These are phyloP conservation scores for Brevimyrus niger DNA, from an alignment of 2,113 vertebrate genomes.

Conservation along the genomic window DNA sequence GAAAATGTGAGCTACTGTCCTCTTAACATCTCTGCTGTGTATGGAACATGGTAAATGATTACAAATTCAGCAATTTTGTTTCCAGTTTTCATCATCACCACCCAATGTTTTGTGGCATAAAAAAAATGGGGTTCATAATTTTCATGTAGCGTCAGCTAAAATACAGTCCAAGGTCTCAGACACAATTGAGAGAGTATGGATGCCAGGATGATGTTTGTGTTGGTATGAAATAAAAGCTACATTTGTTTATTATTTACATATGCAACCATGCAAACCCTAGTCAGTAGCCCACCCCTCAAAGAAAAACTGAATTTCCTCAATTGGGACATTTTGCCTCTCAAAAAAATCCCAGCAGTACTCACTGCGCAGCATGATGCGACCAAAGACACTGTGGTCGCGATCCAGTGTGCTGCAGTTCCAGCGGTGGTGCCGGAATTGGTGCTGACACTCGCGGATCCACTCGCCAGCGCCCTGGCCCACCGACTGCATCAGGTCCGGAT, in stretches of 20 bases:
- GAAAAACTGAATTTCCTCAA: background rate
- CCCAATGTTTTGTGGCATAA: background rate
- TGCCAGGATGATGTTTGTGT: background rate
- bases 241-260: background rate
- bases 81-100: background rate
- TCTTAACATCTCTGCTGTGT: background rate
- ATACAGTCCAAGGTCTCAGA: background rate
- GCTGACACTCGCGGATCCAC: slow-evolving; percentile 95
- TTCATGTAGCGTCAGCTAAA: background rate
- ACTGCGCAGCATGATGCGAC: slow-evolving; percentile 93
- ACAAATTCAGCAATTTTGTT: background rate
- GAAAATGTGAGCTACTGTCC: background rate
- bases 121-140: background rate
- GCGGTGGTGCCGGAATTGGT: slow-evolving; percentile 94
- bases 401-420: slow-evolving; percentile 99
- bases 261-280: background rate
- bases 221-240: background rate
- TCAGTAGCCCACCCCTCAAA: background rate
- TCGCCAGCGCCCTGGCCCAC: slow-evolving; percentile 90
- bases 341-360: slow-evolving; percentile 45
- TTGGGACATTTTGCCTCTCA: background rate
- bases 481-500: slow-evolving; percentile 95
- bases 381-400: slow-evolving; percentile 95
- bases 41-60: background rate
- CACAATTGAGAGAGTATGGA: background rate